Evolutionary conservation across 2,888 invertebrate genomes (phyloP).

Genomic region (Matsumyia berberina): DNA sequence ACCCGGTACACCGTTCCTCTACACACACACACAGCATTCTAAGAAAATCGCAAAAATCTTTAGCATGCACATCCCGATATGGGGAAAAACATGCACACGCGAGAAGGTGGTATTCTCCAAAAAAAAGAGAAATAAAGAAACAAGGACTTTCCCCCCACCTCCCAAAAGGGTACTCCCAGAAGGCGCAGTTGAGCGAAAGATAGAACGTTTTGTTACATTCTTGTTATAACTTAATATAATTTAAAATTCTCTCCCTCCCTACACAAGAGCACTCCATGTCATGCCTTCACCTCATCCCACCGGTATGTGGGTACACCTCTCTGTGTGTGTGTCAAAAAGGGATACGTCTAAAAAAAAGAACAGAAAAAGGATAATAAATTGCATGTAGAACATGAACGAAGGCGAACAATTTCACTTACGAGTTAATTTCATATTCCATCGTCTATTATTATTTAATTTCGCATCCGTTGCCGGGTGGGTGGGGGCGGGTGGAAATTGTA

Average conservation of each 20-base stretch:
- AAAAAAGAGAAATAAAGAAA: slow-evolving; percentile 1
- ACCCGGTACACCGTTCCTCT: slow-evolving; percentile 12
- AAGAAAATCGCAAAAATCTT: slow-evolving; percentile 41
- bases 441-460: slow-evolving; percentile 74
- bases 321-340: slow-evolving; percentile 38
- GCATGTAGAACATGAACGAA: slow-evolving; percentile 69
- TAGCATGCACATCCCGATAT: slow-evolving; percentile 29
- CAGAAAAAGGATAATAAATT: slow-evolving; percentile 69
- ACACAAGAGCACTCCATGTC: slow-evolving; percentile 11
- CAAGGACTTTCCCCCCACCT: background rate
- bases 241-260: slow-evolving; percentile 55
- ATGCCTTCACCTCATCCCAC: slow-evolving; percentile 14
- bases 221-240: slow-evolving; percentile 70
- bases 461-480: slow-evolving; percentile 9
- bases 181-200: slow-evolving; percentile 17
- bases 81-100: slow-evolving; percentile 36
- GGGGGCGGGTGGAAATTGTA: background rate
- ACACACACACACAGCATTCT: background rate
- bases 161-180: slow-evolving; percentile 10
- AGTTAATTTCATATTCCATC: slow-evolving; percentile 74
- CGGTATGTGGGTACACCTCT: background rate
- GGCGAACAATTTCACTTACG: slow-evolving; percentile 73
- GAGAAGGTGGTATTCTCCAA: slow-evolving; percentile 11
- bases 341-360: slow-evolving; percentile 30
- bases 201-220: slow-evolving; percentile 44